Evolutionary conservation across 2,113 vertebrate genomes (phyloP).

Genomic region (Blennius ocellaris): DNA sequence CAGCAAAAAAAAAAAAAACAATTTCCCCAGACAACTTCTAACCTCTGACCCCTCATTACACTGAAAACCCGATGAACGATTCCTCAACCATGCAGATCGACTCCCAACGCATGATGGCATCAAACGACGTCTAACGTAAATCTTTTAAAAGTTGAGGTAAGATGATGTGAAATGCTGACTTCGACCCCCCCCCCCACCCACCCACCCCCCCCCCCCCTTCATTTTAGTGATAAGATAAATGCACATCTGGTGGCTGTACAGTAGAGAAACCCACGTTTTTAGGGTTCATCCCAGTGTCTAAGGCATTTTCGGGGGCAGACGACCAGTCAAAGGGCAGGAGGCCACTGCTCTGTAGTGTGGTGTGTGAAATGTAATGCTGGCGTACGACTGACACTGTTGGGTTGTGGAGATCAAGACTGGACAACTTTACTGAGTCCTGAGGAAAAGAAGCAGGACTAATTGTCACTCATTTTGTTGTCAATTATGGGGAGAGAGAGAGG

Average conservation of each 20-base stretch:
- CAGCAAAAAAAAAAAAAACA: conserved; percentile 1
- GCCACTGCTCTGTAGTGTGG: conserved; percentile 53
- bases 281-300: conserved; percentile 60
- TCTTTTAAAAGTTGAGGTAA: conserved; percentile 69
- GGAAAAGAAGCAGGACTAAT: conserved; percentile 28
- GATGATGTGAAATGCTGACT: conserved; percentile 75
- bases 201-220: conserved; percentile 29
- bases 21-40: conserved; percentile 22
- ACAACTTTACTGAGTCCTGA: conserved; percentile 8
- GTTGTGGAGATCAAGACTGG: conserved; percentile 15
- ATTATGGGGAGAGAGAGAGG: background rate
- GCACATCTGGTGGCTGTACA: conserved; percentile 72
- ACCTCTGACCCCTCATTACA: conserved; percentile 24
- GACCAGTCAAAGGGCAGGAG: conserved; percentile 63
- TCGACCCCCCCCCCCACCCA: too few species aligned
- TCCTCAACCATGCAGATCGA: conserved; percentile 32
- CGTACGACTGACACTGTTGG: conserved; percentile 13
- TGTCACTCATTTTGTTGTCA: conserved; percentile 9
- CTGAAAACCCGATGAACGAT: conserved; percentile 25
- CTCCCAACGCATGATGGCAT: conserved; percentile 57
- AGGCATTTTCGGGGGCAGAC: conserved; percentile 73
- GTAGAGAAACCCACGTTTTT: conserved; percentile 52
- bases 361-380: conserved; percentile 63
- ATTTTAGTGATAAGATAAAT: conserved; percentile 69
- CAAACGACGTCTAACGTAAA: conserved; percentile 46